A percentile compares a stretch with the other conserved stretches of the same genome.
Conservation (phyloP, 2,797 vertebrate species). For the Phalloptychus januarius region DNA sequence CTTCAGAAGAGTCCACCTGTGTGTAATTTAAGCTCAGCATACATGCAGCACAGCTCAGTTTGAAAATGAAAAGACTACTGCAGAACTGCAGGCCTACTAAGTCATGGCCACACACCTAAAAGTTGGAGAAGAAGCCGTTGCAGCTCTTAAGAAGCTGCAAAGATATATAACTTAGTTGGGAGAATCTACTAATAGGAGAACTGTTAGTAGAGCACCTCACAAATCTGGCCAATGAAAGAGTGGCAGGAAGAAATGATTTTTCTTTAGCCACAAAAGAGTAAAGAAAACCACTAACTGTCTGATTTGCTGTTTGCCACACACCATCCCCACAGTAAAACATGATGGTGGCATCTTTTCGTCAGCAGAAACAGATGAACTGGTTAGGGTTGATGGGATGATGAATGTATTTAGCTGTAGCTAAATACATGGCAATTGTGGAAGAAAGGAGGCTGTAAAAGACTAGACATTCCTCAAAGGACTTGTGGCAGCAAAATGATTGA, state of each 20-base stretch:
- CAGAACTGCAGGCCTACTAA: background rate
- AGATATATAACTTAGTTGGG: background rate
- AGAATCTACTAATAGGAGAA: background rate
- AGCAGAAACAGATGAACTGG: background rate
- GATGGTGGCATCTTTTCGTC: background rate
- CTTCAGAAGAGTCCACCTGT: background rate
- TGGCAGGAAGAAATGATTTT: too few relatives aligned
- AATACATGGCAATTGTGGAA: background rate
- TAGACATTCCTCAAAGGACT: background rate
- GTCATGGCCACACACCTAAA: background rate
- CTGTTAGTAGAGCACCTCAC: background rate
- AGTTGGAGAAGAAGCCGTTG: too few relatives aligned
- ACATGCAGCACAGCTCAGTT: background rate
- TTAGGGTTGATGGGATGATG: background rate
- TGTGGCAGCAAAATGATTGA: background rate
- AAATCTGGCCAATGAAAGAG: background rate
- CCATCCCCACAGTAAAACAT: background rate
- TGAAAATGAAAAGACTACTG: background rate
- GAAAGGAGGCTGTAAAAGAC: background rate
- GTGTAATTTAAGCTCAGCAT: background rate
- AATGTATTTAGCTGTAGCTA: background rate
- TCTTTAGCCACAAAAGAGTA: too few relatives aligned
- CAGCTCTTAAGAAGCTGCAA: background rate
- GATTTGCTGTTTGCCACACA: background rate
- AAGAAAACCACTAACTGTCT: background rate